These are phyloP conservation scores for Eurystomus gularis DNA, from an alignment of 2,113 vertebrate genomes.

Conservation along the genomic window DNA sequence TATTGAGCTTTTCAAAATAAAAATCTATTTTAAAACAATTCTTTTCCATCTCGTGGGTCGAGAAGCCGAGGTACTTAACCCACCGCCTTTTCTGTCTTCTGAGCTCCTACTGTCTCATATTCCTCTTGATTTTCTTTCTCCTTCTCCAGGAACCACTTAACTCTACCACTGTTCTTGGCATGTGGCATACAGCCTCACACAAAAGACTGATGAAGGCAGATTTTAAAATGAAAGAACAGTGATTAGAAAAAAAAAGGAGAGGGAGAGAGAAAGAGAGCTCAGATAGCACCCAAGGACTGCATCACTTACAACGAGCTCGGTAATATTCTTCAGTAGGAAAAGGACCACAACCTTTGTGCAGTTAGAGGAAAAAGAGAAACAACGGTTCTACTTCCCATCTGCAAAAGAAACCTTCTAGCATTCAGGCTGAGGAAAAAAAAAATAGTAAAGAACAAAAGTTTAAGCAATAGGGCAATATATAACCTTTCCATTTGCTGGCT, in stretches of 20 bases:
- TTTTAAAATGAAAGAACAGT: neutral
- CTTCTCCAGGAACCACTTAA: neutral
- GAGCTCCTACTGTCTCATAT: neutral
- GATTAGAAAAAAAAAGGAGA: neutral
- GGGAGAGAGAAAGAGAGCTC: neutral
- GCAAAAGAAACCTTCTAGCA: neutral
- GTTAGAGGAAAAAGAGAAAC: neutral
- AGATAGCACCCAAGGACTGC: neutral
- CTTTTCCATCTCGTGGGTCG: neutral
- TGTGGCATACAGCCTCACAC: neutral
- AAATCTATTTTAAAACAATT: neutral
- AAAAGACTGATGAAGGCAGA: neutral
- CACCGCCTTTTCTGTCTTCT: neutral
- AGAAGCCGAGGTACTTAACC: neutral
- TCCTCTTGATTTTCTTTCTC: neutral
- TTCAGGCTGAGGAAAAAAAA: neutral
- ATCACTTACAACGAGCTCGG: neutral
- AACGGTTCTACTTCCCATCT: neutral
- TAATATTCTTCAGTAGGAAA: neutral
- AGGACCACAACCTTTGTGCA: neutral
- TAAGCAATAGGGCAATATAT: neutral
- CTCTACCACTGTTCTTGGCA: neutral
- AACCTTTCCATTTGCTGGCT: slow-evolving; percentile 49
- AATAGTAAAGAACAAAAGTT: slow-evolving; percentile 2
- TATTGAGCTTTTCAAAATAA: neutral